These are phyloP conservation scores for Helicoverpa armigera DNA, from an alignment of 1,140 invertebrate genomes.

Conservation along the genomic window DNA sequence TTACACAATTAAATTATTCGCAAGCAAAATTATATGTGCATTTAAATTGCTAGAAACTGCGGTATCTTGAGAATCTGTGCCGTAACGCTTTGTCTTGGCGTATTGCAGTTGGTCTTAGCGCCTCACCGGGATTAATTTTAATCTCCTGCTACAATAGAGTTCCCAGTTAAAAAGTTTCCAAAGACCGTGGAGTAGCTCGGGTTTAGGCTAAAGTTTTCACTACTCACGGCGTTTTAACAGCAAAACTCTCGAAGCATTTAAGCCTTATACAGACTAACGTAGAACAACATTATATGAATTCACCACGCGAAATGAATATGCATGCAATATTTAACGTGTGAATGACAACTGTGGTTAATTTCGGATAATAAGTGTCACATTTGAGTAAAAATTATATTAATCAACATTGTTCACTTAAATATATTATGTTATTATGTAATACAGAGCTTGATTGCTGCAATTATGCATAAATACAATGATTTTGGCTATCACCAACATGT, in stretches of 20 bases:
- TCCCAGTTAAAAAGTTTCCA: conserved; percentile 36
- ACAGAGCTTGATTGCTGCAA: background rate
- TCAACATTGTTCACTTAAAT: background rate
- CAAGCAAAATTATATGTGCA: conserved; percentile 37
- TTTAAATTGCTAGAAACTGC: conserved; percentile 40
- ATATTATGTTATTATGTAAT: background rate
- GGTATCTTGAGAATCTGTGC: conserved; percentile 30
- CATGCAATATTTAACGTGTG: conserved; percentile 33
- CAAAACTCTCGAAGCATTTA: conserved; percentile 6
- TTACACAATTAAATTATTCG: conserved; percentile 32
- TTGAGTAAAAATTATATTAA: conserved; percentile 21
- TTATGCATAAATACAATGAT: background rate
- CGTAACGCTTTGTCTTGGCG: conserved; percentile 32
- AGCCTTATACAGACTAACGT: background rate
- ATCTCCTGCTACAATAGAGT: conserved; percentile 39
- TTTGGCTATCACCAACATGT: no score
- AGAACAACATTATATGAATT: conserved; percentile 4
- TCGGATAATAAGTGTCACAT: conserved; percentile 23
- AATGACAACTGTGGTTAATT: conserved; percentile 36
- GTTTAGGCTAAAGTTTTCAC: conserved; percentile 42
- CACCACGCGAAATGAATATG: conserved; percentile 24
- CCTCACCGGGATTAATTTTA: conserved; percentile 47
- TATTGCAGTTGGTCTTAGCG: conserved; percentile 36
- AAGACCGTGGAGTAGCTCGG: conserved; percentile 10
- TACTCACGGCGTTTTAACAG: conserved; percentile 11